Conservation (phyloP, 1,140 invertebrate species). For the Drosophila busckii region DNA sequence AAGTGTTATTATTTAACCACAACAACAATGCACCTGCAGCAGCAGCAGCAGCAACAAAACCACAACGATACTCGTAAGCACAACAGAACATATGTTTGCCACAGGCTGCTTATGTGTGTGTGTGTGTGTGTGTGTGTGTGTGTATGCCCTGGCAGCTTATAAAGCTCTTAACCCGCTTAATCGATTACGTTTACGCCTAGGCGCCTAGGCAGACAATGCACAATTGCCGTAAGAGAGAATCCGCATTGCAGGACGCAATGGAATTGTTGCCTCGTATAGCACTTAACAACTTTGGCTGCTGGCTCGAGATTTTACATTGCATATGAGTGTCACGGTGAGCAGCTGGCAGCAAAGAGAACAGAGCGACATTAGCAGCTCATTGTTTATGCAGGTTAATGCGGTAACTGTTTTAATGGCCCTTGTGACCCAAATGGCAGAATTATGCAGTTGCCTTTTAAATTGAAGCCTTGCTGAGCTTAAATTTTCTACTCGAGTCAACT, state of each 20-base stretch:
- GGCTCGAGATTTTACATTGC: conserved; percentile 21
- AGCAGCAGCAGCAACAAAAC: neutral
- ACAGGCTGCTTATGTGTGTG: neutral
- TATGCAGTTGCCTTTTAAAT: too few species aligned
- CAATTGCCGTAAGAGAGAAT: conserved; percentile 12
- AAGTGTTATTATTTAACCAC: conserved; percentile 22
- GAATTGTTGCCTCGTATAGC: conserved; percentile 4
- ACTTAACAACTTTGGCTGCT: conserved; percentile 59
- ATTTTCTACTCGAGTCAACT: too few species aligned
- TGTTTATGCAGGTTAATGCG: conserved; percentile 47
- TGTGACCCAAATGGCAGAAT: too few species aligned
- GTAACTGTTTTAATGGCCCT: too few species aligned
- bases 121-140: neutral
- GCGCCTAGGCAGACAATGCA: conserved; percentile 13
- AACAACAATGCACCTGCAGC: conserved; percentile 43
- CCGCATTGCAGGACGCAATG: neutral
- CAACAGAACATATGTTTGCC: conserved; percentile 45
- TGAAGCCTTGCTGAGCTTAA: too few species aligned
- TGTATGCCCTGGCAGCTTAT: conserved; percentile 36
- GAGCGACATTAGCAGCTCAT: conserved; percentile 28
- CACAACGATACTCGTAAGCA: conserved; percentile 25
- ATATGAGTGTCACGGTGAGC: conserved; percentile 39
- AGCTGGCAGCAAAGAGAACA: conserved; percentile 28
- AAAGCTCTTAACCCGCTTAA: conserved; percentile 63
- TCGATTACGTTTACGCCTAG: conserved; percentile 42